phyloP scores from a whole-genome alignment of 2,888 invertebrate genomes.

The Axea sp. region DNA sequence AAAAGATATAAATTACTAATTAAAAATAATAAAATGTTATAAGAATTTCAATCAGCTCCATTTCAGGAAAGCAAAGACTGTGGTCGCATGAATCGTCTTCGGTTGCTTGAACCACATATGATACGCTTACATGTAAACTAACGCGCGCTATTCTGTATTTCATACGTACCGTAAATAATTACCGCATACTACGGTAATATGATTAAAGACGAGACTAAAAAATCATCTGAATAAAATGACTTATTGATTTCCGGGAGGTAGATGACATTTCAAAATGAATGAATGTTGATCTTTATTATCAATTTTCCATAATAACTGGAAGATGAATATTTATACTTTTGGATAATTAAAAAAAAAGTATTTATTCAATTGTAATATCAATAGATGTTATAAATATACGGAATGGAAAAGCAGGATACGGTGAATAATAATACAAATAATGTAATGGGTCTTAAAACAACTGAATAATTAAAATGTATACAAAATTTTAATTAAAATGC shows the following conservation, averaged over 20 bases:
- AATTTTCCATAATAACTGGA: no score
- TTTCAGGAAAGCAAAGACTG: slow-evolving; percentile 7
- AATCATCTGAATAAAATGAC: slow-evolving; percentile 41
- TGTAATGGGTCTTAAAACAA: no score
- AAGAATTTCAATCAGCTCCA: neutral
- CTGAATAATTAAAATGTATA: no score
- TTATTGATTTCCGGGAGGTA: slow-evolving; percentile 44
- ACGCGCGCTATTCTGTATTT: slow-evolving; percentile 56
- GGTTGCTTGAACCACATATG: slow-evolving; percentile 69
- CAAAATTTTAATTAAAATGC: no score
- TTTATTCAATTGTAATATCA: no score
- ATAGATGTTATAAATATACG: no score
- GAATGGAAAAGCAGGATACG: no score
- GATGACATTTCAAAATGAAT: slow-evolving; percentile 18
- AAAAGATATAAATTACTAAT: no score
- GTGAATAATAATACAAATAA: no score
- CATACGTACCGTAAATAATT: slow-evolving; percentile 52
- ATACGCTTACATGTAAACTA: slow-evolving; percentile 68
- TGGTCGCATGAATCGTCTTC: slow-evolving; percentile 65
- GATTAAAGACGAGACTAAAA: slow-evolving; percentile 43
- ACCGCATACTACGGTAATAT: slow-evolving; percentile 48
- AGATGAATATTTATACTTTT: no score
- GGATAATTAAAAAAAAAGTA: no score
- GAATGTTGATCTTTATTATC: slow-evolving; percentile 5
- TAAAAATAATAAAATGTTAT: slow-evolving; percentile 27